A percentile compares a stretch with the other conserved stretches of the same genome.
Evolutionary conservation across 2,888 invertebrate genomes (phyloP).

Genomic region (Cremastinae sp.): DNA sequence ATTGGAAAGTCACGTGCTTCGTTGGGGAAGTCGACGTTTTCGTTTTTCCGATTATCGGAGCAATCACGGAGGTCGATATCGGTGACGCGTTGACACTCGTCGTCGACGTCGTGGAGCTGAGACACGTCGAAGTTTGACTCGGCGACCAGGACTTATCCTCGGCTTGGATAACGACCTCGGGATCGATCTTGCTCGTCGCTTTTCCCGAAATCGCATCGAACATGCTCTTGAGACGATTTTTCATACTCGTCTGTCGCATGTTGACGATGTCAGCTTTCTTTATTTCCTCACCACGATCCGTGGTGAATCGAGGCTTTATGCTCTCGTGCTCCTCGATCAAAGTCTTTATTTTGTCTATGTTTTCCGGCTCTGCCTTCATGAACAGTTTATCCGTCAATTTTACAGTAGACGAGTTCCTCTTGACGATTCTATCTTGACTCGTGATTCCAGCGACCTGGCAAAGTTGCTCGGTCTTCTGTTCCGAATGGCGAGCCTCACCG

Average conservation of each 20-base stretch:
- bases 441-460: constrained; percentile 5
- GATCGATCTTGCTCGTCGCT: constrained; percentile 74
- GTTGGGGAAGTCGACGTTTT: constrained; percentile 60
- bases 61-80: constrained; percentile 73
- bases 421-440: constrained; percentile 10
- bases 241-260: constrained; percentile 78
- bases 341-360: constrained; percentile 73
- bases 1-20: constrained; percentile 73
- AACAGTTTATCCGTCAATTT: constrained; percentile 75
- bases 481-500: constrained; percentile 20
- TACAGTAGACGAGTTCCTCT: constrained; percentile 23
- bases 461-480: neutral
- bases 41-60: constrained; percentile 68
- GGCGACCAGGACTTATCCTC: constrained; percentile 69
- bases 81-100: constrained; percentile 76
- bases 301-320: constrained; percentile 71
- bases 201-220: constrained; percentile 79
- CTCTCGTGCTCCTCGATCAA: constrained; percentile 74
- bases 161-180: constrained; percentile 77
- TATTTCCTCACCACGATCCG: constrained; percentile 76
- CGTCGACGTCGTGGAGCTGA: constrained; percentile 74
- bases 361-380: constrained; percentile 76
- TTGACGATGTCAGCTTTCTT: constrained; percentile 76
- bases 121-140: constrained; percentile 61
- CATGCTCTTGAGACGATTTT: constrained; percentile 77